Percentiles rank a stretch among this genome's conserved stretches.
phyloP scores from a whole-genome alignment of 2,113 vertebrate genomes.

The Murina feae region DNA sequence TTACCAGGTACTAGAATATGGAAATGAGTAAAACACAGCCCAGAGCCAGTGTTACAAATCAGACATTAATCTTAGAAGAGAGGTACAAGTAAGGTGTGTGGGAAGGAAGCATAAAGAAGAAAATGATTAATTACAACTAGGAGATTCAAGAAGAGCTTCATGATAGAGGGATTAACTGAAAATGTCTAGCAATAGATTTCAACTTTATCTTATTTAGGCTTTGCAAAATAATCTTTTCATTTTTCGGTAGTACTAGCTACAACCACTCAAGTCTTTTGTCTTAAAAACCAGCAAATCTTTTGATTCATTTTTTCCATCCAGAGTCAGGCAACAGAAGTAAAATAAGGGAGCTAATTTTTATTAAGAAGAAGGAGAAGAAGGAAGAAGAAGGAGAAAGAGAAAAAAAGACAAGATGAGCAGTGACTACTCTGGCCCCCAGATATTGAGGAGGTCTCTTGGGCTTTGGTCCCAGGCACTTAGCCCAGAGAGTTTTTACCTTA shows the following conservation, averaged over 20 bases:
- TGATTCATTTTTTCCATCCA: not conserved
- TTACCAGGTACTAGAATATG: not conserved
- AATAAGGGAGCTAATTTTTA: not conserved
- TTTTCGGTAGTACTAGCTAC: not conserved
- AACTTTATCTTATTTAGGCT: not conserved
- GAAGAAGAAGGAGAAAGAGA: not conserved
- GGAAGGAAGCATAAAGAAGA: not conserved
- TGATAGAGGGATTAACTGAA: not conserved
- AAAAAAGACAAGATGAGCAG: not conserved
- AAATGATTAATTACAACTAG: not conserved
- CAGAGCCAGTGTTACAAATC: not conserved
- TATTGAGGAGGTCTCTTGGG: not conserved
- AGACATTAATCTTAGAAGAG: not conserved
- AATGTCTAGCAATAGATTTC: conserved; percentile 1
- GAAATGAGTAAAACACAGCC: not conserved
- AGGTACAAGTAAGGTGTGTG: not conserved
- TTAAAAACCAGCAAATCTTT: not conserved
- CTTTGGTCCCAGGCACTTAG: not conserved
- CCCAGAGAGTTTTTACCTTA: not conserved
- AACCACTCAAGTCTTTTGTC: not conserved
- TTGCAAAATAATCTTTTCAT: not conserved
- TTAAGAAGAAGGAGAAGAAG: not conserved
- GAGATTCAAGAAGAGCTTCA: not conserved
- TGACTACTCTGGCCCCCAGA: not conserved
- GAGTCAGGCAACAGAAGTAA: not conserved